Base-by-base conservation (phyloP, 2,113 vertebrate genomes). In the Myotis lucifugus region DNA sequence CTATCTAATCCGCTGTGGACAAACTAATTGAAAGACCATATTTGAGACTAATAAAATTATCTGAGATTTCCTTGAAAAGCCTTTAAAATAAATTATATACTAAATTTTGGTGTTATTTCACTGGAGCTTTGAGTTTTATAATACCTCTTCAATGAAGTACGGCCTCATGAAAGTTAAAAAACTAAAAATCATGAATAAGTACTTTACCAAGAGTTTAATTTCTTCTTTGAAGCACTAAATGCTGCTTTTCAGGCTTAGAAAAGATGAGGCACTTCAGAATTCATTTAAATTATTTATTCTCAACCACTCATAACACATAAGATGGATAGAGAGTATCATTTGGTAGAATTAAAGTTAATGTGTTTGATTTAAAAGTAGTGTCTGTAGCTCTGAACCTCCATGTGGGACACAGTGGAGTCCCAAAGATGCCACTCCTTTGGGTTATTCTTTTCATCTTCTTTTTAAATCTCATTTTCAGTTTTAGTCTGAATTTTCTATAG, bases 191-290 rank as follows among this genome's bases (percentile, higher is more conserved):
- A 52, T 90, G 91, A 96, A 86, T 52, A 86, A 18, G 13, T 96
- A 93, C 56, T 69, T 34, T 32, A 89, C 67, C 50, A 81, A 90
- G 76, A 94, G 40, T 90, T 97, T 97, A 91, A 82, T 93, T 98
- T 97, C 34, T 97, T 97, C 17, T n/a, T 97, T 97, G 94, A 96
- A 97, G 85, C 77, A 97, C 89, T 93, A 97, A 97, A 96, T 78
- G 27, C 32, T 84, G n/a, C 87, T 97, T 97, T 97, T 92, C 89
- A 56, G 73, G 34, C 23, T 78, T 87, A 95, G 83, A 88, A 94
- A 84, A 96, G 69, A 97, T 96, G 88, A 96, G 56, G 42, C 69
- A 85, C 90, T 97, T 79, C 64, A 97, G n/a, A 96, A 96, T 93
- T 97, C 72, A 93, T 83, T 96, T 96, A 76, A 83, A 87, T 96